A percentile compares a stretch with the other conserved stretches of the same genome.
Evolutionary conservation across 2,113 vertebrate genomes (phyloP).

Genomic region (Lasiurus cinereus): DNA sequence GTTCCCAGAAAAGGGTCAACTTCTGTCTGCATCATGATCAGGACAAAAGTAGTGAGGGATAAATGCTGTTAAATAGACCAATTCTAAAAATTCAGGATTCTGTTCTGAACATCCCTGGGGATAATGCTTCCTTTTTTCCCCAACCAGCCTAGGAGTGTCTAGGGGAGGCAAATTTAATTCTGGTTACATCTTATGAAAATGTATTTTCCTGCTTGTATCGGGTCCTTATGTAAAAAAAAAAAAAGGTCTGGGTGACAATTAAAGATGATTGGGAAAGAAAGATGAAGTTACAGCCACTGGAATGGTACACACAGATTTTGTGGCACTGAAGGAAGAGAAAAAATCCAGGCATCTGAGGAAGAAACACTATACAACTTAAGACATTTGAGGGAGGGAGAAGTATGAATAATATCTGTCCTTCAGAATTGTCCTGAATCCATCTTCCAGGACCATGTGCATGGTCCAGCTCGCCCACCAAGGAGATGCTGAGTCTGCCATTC

Average conservation of each 20-base stretch:
- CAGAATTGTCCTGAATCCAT: neutral
- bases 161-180: neutral
- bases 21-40: neutral
- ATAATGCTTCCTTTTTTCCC: neutral
- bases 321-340: neutral
- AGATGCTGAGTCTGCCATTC: neutral
- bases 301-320: neutral
- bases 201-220: neutral
- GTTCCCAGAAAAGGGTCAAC: neutral
- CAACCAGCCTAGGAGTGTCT: neutral
- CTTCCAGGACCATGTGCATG: neutral
- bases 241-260: neutral
- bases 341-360: neutral
- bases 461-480: neutral
- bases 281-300: neutral
- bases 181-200: neutral
- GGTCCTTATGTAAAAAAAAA: neutral
- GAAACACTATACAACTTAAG: neutral
- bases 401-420: neutral
- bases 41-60: neutral
- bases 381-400: neutral
- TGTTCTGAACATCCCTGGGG: neutral
- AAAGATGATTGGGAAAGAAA: neutral
- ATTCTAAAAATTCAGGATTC: neutral
- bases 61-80: neutral